These are phyloP conservation scores for Stictonetta naevosa DNA, from an alignment of 2,113 vertebrate genomes.

Conservation along the genomic window DNA sequence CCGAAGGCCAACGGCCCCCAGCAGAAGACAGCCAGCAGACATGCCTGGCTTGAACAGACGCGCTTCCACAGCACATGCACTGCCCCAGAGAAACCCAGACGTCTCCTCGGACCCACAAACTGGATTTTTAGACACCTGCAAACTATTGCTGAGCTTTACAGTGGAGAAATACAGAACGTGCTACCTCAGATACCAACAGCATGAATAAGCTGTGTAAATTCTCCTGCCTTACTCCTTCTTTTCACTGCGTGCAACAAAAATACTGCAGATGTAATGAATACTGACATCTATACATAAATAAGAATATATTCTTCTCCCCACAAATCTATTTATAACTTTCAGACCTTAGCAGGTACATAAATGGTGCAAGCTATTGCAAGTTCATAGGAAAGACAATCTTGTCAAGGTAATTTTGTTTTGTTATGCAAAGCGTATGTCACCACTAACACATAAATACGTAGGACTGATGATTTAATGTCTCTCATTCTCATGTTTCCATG, in stretches of 20 bases:
- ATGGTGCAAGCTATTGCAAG: not conserved
- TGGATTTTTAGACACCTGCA: not conserved
- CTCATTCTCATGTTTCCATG: not conserved
- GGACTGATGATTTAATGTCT: not conserved
- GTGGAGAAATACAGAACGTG: not conserved
- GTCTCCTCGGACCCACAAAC: not conserved
- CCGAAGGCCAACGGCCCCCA: not conserved
- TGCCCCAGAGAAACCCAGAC: not conserved
- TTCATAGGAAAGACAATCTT: not conserved
- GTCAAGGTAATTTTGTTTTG: not conserved
- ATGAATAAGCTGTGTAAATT: not conserved
- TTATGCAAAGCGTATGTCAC: not conserved
- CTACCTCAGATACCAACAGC: not conserved
- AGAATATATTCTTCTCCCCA: not conserved
- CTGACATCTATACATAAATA: not conserved
- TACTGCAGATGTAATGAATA: not conserved
- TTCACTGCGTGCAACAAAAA: not conserved
- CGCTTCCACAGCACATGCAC: not conserved
- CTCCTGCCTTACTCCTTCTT: not conserved
- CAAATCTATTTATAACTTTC: not conserved
- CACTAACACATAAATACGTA: not conserved
- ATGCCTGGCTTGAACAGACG: not conserved
- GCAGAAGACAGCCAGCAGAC: accelerated
- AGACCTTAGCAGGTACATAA: not conserved
- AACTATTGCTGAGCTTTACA: not conserved